Evolutionary conservation across 2,113 vertebrate genomes (phyloP), one percentile per base, ranked within the genome.

Genomic region (Erpornis zantholeuca): DNA sequence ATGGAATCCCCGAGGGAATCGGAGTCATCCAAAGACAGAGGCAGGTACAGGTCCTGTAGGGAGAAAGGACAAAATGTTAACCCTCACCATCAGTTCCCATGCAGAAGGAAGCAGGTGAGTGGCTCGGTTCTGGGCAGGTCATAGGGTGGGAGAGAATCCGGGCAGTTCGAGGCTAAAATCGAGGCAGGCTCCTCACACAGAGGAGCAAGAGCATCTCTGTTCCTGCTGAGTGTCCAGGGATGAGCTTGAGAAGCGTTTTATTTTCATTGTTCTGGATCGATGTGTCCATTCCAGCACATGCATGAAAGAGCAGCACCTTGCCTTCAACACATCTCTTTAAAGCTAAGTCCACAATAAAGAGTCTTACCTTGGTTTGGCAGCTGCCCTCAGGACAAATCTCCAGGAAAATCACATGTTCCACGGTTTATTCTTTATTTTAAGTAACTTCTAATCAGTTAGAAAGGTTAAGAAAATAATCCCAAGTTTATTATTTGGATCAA

Each of bases 1-100:
- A 99, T 99, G 56, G 99, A 99, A 93, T 99, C 99, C 17, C 99
- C 99, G 9, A 99, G 98, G 77, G 99, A 99, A 85, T 99, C 99
- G 0, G 99, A 99, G 59, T 99, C 99, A 96, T 99, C 99, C 99
- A 99, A 98, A 94, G 99, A 99, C 95, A 99, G 98, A 63, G 99
- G 99, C 98, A 99, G 98, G 96, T 99, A 99, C 92, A 99, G 98
- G 96, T 99, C 99, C 99, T 99, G 97, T 98, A 90, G 95, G 91
- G 96, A 95, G 96, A 98, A 96, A 97, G 88, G 84, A 35, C 50
- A 63, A 80, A 92, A 92, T 95, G 97, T 98, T 98, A 98, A 97
- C 75, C 96, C 75, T 93, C 90, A 45, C 77, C 28, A 53, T n/a
- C 66, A 54, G 63, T 33, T 75, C 75, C 49, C 60, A 8, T 0